Evolutionary conservation across 2,888 invertebrate genomes (phyloP), one percentile per base, ranked within the genome.

Genomic region (Leptopilina syphax): DNA sequence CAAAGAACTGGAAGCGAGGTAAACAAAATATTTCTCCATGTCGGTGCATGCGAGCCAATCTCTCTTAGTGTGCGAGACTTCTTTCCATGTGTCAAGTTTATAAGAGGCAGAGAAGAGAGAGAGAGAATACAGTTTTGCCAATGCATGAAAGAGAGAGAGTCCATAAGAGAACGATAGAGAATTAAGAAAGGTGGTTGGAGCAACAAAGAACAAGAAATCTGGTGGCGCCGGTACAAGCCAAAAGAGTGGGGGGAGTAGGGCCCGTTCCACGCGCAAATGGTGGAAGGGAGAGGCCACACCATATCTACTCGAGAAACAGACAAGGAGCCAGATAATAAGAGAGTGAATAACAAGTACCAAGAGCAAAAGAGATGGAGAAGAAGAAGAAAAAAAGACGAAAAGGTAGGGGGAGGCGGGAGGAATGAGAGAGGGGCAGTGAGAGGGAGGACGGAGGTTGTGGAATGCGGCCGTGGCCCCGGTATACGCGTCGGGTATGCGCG

Each of bases 1-100:
- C 90, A 91, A 89, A 91, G 90, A 90, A 91, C 90, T 88, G 87
- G 86, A 86, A 88, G 85, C 82, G 91, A 90, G 87, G 90, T 91
- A 91, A 91, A 91, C 90, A 91, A 91, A 91, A 91, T 90, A 91
- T 90, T 90, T 90, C 86, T 88, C 87, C 86, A 80, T 70, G 84
- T 84, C 86, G 85, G 86, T 87, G 85, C 80, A 68, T 50, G 60
- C 60, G 18, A 24, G 68, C 44, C 34, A 47, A 67, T 34, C 34
- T 34, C 63, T 47, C n/a, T 18, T 44, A 67, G 79, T 80, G 81
- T 80, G 83, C 78, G 81, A 79, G 81, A 77, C 50, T 70, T 65
- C 57, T 79, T 80, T 76, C 81, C 67, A 63, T 77, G 65, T 77
- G 65, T 44, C 57, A 57, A 68, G 80, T 67, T 50, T 79, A 77